phyloP scores from a whole-genome alignment of 2,797 vertebrate genomes.

The Otolemur crassicaudatus region DNA sequence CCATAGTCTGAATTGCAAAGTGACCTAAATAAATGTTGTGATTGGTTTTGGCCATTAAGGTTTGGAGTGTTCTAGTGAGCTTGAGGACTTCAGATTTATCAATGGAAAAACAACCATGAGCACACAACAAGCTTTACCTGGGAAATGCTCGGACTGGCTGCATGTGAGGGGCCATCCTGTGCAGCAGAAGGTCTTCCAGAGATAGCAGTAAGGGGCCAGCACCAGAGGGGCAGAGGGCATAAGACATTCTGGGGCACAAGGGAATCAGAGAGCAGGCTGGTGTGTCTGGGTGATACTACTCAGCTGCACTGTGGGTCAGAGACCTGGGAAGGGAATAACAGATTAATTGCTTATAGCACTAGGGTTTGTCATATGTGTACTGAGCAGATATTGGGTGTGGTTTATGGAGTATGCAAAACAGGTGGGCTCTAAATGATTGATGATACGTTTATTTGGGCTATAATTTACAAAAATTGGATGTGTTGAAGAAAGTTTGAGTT shows the following conservation, averaged over 20 bases:
- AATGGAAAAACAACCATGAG: neutral
- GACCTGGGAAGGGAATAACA: neutral
- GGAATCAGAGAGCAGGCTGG: neutral
- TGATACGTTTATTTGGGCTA: neutral
- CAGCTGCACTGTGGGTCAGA: neutral
- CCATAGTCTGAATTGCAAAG: neutral
- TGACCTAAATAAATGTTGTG: neutral
- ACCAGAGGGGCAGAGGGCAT: neutral
- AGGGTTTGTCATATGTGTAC: neutral
- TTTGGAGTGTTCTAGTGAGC: neutral
- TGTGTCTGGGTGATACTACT: neutral
- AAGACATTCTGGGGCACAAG: neutral
- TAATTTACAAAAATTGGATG: neutral
- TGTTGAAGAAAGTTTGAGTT: conserved; percentile 35
- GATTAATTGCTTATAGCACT: neutral
- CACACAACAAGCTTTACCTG: neutral
- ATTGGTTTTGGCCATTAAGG: neutral
- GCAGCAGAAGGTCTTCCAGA: neutral
- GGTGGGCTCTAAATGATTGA: neutral
- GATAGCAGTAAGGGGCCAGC: neutral
- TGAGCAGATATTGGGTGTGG: neutral
- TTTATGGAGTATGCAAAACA: neutral
- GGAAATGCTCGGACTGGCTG: neutral
- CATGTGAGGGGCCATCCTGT: neutral
- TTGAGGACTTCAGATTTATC: neutral